These are phyloP conservation scores for Phataginus tetradactyla DNA, from an alignment of 2,797 vertebrate genomes.

Conservation along the genomic window DNA sequence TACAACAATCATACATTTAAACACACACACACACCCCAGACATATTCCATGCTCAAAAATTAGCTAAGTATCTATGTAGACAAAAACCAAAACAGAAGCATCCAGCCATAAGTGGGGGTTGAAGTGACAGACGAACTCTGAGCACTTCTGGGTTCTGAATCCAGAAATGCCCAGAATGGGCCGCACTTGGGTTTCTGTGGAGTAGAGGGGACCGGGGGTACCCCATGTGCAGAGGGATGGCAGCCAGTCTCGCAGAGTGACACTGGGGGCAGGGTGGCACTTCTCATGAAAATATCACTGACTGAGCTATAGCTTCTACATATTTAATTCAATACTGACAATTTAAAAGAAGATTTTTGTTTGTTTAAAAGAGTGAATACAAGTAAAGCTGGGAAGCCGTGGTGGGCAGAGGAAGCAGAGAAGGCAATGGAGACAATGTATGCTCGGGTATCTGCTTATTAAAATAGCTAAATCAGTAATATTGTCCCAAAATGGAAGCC, in stretches of 20 bases:
- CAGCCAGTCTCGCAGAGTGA: background rate
- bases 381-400: background rate
- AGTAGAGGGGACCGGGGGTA: background rate
- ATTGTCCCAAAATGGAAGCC: background rate
- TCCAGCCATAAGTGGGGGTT: background rate
- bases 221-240: background rate
- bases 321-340: background rate
- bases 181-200: background rate
- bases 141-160: background rate
- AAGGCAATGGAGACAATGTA: background rate
- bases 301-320: background rate
- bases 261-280: accelerated
- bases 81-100: background rate
- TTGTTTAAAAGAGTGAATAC: background rate
- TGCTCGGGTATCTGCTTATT: background rate
- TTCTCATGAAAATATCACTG: background rate
- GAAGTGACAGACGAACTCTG: background rate
- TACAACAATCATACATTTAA: background rate
- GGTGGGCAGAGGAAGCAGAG: background rate
- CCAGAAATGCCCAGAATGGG: background rate
- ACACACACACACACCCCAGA: background rate
- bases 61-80: background rate
- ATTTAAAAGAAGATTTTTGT: background rate
- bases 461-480: background rate
- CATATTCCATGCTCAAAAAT: background rate